Conservation (phyloP, 2,797 vertebrate genomes). For the Sebastes diploproa region DNA sequence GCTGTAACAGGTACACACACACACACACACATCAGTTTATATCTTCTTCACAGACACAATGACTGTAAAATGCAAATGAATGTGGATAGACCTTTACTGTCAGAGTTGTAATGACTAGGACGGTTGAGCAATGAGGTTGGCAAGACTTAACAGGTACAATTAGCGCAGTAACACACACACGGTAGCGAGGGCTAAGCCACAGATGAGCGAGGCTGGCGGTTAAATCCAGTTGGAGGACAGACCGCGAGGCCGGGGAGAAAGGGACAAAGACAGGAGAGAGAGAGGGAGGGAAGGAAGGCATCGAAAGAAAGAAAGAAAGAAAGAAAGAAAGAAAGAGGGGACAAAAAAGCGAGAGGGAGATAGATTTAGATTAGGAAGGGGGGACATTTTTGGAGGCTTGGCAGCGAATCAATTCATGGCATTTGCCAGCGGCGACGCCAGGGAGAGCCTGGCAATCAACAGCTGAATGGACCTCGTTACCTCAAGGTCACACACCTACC, state of each 20-base stretch:
- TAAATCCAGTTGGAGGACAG: slow-evolving; percentile 29
- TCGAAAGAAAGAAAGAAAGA: neutral
- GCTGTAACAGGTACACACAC: neutral
- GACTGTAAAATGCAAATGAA: slow-evolving; percentile 38
- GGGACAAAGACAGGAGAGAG: slow-evolving; percentile 1
- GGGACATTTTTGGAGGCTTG: slow-evolving; percentile 24
- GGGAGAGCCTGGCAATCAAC: slow-evolving; percentile 46
- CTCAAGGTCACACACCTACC: slow-evolving; percentile 61
- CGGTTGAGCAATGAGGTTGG: slow-evolving; percentile 38
- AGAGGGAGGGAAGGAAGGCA: neutral
- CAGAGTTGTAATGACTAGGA: slow-evolving; percentile 27
- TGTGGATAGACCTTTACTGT: slow-evolving; percentile 24
- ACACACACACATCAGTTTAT: neutral
- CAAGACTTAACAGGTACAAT: slow-evolving; percentile 52
- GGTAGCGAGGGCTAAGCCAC: slow-evolving; percentile 20
- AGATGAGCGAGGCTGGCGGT: slow-evolving; percentile 26
- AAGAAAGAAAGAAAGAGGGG: neutral
- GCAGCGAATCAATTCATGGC: slow-evolving; percentile 44
- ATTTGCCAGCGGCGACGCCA: slow-evolving; percentile 31
- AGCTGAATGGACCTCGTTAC: slow-evolving; percentile 43
- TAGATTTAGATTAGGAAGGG: slow-evolving; percentile 44
- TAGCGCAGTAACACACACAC: slow-evolving; percentile 18
- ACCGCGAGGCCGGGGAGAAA: neutral
- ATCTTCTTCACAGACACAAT: neutral
- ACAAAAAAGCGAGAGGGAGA: neutral